Percentiles rank a stretch among this genome's conserved stretches.
Evolutionary conservation across 2,888 invertebrate species (phyloP).

Genomic region (Rambutsinella grinnellia): DNA sequence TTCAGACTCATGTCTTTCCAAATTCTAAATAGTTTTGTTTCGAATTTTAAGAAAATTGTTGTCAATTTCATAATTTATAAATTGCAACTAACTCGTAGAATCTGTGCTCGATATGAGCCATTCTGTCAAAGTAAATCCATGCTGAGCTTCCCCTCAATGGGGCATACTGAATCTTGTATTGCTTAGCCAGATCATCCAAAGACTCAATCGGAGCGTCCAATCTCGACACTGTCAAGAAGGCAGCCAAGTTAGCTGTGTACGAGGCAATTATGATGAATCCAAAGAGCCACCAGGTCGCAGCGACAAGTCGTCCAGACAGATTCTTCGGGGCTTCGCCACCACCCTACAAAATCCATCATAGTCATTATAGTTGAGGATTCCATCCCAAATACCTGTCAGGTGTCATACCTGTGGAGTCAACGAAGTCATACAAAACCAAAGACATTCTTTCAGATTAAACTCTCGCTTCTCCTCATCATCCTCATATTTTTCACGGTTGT

Average conservation of each 20-base stretch:
- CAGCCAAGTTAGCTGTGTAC: constrained; percentile 97
- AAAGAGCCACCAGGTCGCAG: constrained; percentile 99
- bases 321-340: constrained; percentile 98
- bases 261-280: constrained; percentile 99
- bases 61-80: too few species aligned
- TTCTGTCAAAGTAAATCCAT: constrained; percentile 94
- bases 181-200: constrained; percentile 93
- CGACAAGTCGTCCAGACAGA: constrained; percentile 92
- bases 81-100: constrained; percentile 88
- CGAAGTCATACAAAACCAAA: constrained; percentile 99
- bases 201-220: constrained; percentile 94
- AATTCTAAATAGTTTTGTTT: constrained; percentile 74
- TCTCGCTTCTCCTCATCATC: constrained; percentile 94
- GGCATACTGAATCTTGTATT: constrained; percentile 96
- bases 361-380: constrained; percentile 1
- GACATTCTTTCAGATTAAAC: constrained; percentile 94
- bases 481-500: constrained; percentile 92
- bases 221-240: constrained; percentile 94
- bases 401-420: constrained; percentile 82
- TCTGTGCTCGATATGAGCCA: constrained; percentile 93
- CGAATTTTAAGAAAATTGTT: not conserved
- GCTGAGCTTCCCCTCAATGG: constrained; percentile 89
- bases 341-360: constrained; percentile 78
- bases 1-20: constrained; percentile 99
- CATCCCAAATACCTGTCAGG: not conserved